Percentiles rank a stretch among this genome's conserved stretches.
Evolutionary conservation across 1,140 invertebrate genomes (phyloP).

Genomic region (Drosophila ironensis): DNA sequence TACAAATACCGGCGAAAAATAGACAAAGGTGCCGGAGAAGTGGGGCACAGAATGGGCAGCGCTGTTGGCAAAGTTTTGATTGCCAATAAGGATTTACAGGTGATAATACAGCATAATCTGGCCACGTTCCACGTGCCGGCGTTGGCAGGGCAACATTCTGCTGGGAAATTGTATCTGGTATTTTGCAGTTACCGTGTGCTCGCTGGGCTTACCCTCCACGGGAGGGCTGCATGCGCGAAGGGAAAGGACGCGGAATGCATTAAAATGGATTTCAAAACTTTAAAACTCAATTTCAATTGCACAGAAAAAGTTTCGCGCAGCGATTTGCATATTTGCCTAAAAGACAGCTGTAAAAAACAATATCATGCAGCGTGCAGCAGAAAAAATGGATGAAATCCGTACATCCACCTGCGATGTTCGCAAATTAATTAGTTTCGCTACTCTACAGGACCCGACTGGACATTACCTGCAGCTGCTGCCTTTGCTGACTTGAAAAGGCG

Average conservation of each 20-base stretch:
- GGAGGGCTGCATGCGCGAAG: slow-evolving; percentile 17
- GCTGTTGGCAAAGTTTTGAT: slow-evolving; percentile 66
- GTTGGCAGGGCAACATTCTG: slow-evolving; percentile 37
- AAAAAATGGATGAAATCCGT: slow-evolving; percentile 5
- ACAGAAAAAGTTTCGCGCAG: slow-evolving; percentile 28
- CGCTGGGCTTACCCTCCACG: slow-evolving; percentile 14
- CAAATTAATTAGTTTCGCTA: slow-evolving; percentile 68
- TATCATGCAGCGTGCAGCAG: slow-evolving; percentile 7
- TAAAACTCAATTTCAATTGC: slow-evolving; percentile 51
- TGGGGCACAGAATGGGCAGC: slow-evolving; percentile 1
- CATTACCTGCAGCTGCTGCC: slow-evolving; percentile 59
- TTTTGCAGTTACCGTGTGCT: slow-evolving; percentile 57
- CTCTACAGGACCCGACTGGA: slow-evolving; percentile 33
- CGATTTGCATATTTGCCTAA: slow-evolving; percentile 41
- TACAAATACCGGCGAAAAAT: slow-evolving; percentile 48
- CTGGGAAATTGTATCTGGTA: slow-evolving; percentile 44
- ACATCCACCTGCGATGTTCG: slow-evolving; percentile 42
- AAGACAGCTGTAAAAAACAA: slow-evolving; percentile 31
- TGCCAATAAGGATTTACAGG: slow-evolving; percentile 81
- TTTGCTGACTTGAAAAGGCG: not conserved
- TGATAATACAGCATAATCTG: slow-evolving; percentile 80
- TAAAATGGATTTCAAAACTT: slow-evolving; percentile 44
- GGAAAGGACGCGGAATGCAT: slow-evolving; percentile 20
- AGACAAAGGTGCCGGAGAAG: not conserved
- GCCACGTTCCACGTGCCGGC: slow-evolving; percentile 57